A percentile compares a stretch with the other conserved stretches of the same genome.
These are phyloP conservation scores for Schizopygopsis pylzovi DNA, from an alignment of 2,797 vertebrate genomes.

Conservation along the genomic window DNA sequence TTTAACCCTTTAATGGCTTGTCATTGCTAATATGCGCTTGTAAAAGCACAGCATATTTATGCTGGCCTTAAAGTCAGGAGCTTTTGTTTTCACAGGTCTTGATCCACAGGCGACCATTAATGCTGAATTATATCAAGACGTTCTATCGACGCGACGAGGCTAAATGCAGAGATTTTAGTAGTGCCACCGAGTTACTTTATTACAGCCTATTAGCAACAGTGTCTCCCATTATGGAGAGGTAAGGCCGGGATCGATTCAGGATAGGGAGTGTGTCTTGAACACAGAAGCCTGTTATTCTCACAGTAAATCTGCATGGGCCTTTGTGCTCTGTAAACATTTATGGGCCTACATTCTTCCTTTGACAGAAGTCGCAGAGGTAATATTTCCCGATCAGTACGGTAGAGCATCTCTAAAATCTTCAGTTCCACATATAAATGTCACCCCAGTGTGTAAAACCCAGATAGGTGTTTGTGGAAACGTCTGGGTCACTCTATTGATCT, in stretches of 20 bases:
- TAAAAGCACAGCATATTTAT: conserved; percentile 68
- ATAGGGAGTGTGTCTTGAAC: conserved; percentile 65
- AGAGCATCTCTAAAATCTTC: conserved; percentile 36
- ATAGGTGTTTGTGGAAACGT: conserved; percentile 47
- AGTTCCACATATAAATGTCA: conserved; percentile 50
- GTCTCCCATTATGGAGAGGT: conserved; percentile 76
- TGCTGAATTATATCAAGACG: conserved; percentile 45
- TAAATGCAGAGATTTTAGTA: conserved; percentile 68
- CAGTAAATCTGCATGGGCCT: conserved; percentile 70
- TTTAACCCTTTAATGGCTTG: conserved; percentile 59
- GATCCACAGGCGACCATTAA: conserved; percentile 53
- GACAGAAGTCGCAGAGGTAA: conserved; percentile 56
- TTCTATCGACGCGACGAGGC: conserved; percentile 33
- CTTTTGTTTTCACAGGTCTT: conserved; percentile 46
- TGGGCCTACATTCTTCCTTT: conserved; percentile 37
- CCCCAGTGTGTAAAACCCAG: conserved; percentile 14
- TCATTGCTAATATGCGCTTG: conserved; percentile 61
- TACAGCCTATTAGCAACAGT: conserved; percentile 74
- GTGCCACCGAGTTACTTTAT: conserved; percentile 73
- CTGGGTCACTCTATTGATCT: conserved; percentile 51
- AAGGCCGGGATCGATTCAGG: conserved; percentile 75
- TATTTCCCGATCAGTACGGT: conserved; percentile 56
- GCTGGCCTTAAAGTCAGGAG: conserved; percentile 53
- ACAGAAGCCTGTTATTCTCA: conserved; percentile 65
- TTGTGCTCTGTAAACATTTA: conserved; percentile 59